These are phyloP conservation scores for Anniella stebbinsi DNA, from an alignment of 2,797 vertebrate genomes.

Conservation along the genomic window DNA sequence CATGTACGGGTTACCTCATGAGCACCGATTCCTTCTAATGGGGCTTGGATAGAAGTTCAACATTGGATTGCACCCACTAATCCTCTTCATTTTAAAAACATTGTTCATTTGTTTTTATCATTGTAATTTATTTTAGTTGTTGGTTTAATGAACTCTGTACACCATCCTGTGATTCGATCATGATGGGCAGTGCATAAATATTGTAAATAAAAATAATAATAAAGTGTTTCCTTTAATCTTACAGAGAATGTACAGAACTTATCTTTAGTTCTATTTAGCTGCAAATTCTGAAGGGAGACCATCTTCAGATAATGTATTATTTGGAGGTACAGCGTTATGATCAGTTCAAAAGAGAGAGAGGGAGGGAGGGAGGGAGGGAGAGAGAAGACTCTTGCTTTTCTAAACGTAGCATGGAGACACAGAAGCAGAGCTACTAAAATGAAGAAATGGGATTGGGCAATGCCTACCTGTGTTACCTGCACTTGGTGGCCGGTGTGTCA, in stretches of 20 bases:
- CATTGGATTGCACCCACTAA: neutral
- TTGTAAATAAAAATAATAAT: no score
- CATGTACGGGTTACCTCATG: no score
- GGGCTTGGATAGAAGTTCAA: neutral
- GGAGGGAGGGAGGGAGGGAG: neutral
- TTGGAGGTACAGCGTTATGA: slow-evolving; percentile 20
- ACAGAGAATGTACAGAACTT: slow-evolving; percentile 28
- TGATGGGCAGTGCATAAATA: no score
- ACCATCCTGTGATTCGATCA: no score
- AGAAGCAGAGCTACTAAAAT: neutral
- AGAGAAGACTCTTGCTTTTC: neutral
- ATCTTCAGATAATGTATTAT: neutral
- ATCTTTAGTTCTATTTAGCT: slow-evolving; percentile 6
- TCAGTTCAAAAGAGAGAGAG: neutral
- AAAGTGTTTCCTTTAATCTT: slow-evolving; percentile 38
- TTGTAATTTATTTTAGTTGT: neutral
- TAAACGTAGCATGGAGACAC: neutral
- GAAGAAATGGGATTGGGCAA: neutral
- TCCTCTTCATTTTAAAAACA: slow-evolving; percentile 34
- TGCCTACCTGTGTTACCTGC: slow-evolving; percentile 90
- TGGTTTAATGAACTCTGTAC: no score
- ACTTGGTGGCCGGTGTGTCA: slow-evolving; percentile 98
- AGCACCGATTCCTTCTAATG: neutral
- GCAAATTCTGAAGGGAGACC: slow-evolving; percentile 35
- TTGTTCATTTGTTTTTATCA: no score